Evolutionary conservation across 2,888 invertebrate genomes (phyloP).

Genomic region (Alsophila aescularia): DNA sequence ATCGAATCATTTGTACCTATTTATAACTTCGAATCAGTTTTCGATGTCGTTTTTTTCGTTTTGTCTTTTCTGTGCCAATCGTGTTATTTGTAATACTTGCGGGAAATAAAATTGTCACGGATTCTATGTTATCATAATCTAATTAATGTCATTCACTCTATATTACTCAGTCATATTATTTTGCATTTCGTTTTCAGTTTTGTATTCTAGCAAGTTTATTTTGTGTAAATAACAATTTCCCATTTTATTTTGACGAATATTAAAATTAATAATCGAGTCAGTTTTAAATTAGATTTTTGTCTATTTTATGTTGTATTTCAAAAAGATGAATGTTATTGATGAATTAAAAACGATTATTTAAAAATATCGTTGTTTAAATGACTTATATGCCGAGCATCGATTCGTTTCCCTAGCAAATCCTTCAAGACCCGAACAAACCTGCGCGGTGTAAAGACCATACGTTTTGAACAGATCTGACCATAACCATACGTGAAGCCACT

Average conservation of each 20-base stretch:
- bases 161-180: neutral
- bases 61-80: slow-evolving; percentile 74
- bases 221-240: slow-evolving; percentile 47
- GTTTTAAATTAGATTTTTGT: slow-evolving; percentile 45
- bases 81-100: slow-evolving; percentile 50
- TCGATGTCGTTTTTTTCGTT: slow-evolving; percentile 44
- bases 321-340: slow-evolving; percentile 65
- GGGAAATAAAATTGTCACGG: slow-evolving; percentile 45
- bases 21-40: slow-evolving; percentile 47
- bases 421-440: too few species aligned
- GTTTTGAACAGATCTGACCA: too few species aligned
- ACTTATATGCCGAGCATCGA: too few species aligned
- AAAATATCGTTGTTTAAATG: slow-evolving; percentile 17
- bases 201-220: slow-evolving; percentile 35
- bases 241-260: slow-evolving; percentile 43
- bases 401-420: too few species aligned
- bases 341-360: slow-evolving; percentile 35
- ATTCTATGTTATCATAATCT: neutral
- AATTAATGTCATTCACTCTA: too few species aligned
- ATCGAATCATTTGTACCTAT: slow-evolving; percentile 76
- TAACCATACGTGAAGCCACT: too few species aligned
- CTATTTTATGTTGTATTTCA: slow-evolving; percentile 60
- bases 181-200: slow-evolving; percentile 27
- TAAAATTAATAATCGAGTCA: slow-evolving; percentile 56
- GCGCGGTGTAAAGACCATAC: too few species aligned